Conservation (phyloP, 2,888 invertebrate species). For the Gymnoscelis rufifasciata region DNA sequence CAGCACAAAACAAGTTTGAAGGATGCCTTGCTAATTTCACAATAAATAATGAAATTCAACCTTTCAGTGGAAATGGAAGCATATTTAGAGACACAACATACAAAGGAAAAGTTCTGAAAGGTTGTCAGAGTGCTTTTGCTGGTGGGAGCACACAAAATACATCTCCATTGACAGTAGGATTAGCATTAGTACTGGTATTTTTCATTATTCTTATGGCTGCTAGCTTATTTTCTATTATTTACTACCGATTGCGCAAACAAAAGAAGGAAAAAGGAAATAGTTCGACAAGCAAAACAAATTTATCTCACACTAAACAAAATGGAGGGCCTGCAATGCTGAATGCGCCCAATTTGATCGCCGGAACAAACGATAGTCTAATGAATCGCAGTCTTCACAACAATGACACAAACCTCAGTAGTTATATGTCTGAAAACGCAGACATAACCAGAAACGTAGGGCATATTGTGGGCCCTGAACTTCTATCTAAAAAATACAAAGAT, state of each 20-base stretch:
- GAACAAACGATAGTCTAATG: slow-evolving; percentile 84
- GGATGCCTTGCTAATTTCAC: slow-evolving; percentile 95
- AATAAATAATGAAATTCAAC: slow-evolving; percentile 92
- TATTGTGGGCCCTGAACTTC: slow-evolving; percentile 89
- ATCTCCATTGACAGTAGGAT: slow-evolving; percentile 93
- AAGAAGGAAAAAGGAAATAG: slow-evolving; percentile 90
- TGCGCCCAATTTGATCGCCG: slow-evolving; percentile 82
- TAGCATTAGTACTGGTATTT: slow-evolving; percentile 95
- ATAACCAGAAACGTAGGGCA: slow-evolving; percentile 87
- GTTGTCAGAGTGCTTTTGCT: slow-evolving; percentile 87
- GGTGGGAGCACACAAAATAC: slow-evolving; percentile 88
- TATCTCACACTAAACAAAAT: slow-evolving; percentile 88
- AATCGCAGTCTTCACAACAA: slow-evolving; percentile 83
- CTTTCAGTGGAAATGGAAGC: slow-evolving; percentile 92
- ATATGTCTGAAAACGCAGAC: slow-evolving; percentile 85
- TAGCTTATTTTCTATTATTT: slow-evolving; percentile 93
- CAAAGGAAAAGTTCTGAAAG: slow-evolving; percentile 85
- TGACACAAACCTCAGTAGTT: slow-evolving; percentile 84
- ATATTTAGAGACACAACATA: slow-evolving; percentile 85
- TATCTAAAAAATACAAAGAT: slow-evolving; percentile 93
- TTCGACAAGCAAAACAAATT: slow-evolving; percentile 81
- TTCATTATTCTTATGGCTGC: slow-evolving; percentile 93
- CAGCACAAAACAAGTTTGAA: slow-evolving; percentile 83
- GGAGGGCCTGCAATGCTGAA: slow-evolving; percentile 84
- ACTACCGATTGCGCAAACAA: slow-evolving; percentile 92